A percentile compares a stretch with the other conserved stretches of the same genome.
These are phyloP conservation scores for Anthopleura xanthogrammica DNA, from an alignment of 92 coral and sea anemone genomes.

Conservation along the genomic window DNA sequence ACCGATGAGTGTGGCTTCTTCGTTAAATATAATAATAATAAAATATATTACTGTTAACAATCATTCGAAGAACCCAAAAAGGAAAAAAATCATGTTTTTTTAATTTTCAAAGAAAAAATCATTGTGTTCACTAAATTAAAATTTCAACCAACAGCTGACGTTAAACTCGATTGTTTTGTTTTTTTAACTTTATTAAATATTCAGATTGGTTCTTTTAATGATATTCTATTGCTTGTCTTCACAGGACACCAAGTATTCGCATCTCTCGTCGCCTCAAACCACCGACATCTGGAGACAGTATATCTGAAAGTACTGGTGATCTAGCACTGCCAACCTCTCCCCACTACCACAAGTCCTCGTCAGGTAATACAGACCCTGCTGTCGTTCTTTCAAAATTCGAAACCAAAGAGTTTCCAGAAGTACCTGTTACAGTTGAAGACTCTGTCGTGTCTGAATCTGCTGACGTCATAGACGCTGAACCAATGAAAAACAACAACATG, in stretches of 20 bases:
- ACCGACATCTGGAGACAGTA: slow-evolving; percentile 52
- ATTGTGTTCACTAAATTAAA: too few relatives aligned
- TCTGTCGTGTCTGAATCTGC: slow-evolving; percentile 38
- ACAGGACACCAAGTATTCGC: slow-evolving; percentile 92
- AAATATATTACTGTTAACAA: too few relatives aligned
- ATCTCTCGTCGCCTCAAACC: slow-evolving; percentile 79
- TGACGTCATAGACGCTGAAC: slow-evolving; percentile 46
- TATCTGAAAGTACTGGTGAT: slow-evolving; percentile 79
- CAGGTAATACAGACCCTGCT: slow-evolving; percentile 37
- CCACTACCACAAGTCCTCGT: slow-evolving; percentile 36
- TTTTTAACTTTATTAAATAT: not conserved
- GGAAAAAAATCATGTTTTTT: too few relatives aligned
- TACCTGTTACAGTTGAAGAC: slow-evolving; percentile 68
- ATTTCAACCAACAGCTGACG: too few relatives aligned
- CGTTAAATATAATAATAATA: too few relatives aligned
- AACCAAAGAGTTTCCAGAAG: slow-evolving; percentile 81
- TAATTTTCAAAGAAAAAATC: too few relatives aligned
- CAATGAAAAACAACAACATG: slow-evolving; percentile 56
- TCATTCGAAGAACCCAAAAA: too few relatives aligned
- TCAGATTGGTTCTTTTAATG: not conserved
- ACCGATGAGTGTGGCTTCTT: too few relatives aligned
- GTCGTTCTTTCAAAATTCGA: slow-evolving; percentile 83
- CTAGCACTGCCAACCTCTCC: slow-evolving; percentile 58
- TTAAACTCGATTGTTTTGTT: too few relatives aligned
- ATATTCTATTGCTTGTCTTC: not conserved